phyloP scores from a whole-genome alignment of 2,888 invertebrate genomes.

The Drosophila mimetica region DNA sequence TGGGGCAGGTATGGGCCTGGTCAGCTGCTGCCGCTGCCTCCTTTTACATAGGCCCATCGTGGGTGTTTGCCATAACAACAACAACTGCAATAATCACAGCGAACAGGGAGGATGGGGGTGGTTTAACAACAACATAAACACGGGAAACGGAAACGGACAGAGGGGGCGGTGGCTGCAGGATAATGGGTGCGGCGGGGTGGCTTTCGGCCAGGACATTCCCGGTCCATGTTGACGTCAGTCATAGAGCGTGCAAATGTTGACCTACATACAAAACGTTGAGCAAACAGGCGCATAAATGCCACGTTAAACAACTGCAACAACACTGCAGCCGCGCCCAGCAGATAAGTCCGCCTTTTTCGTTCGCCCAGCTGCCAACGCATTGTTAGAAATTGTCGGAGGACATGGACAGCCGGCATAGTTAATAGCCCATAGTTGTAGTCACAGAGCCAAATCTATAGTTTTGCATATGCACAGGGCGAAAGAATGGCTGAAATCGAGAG shows the following conservation, averaged over 20 bases:
- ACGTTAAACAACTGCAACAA: conserved; percentile 59
- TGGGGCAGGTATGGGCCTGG: conserved; percentile 42
- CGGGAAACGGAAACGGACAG: conserved; percentile 71
- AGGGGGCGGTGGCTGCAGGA: conserved; percentile 4
- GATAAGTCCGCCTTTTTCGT: conserved; percentile 65
- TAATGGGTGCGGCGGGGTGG: conserved; percentile 7
- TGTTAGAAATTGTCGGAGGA: conserved; percentile 53
- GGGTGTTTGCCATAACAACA: conserved; percentile 63
- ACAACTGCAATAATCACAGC: conserved; percentile 64
- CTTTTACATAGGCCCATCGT: conserved; percentile 30
- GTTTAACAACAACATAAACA: conserved; percentile 57
- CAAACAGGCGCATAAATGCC: conserved; percentile 77
- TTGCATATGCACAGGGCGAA: conserved; percentile 23
- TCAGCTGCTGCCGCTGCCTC: conserved; percentile 55
- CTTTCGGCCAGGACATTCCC: conserved; percentile 48
- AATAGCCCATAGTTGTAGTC: conserved; percentile 58
- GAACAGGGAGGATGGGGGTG: conserved; percentile 62
- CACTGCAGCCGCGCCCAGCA: conserved; percentile 38
- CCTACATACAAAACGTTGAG: conserved; percentile 76
- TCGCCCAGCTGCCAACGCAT: conserved; percentile 65
- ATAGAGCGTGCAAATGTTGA: conserved; percentile 77
- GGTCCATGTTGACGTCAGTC: conserved; percentile 77
- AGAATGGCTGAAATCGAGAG: neutral
- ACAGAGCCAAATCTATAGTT: conserved; percentile 22
- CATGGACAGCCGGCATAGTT: conserved; percentile 59